phyloP scores from a whole-genome alignment of 2,888 invertebrate genomes.

The Trachelus tabidus region DNA sequence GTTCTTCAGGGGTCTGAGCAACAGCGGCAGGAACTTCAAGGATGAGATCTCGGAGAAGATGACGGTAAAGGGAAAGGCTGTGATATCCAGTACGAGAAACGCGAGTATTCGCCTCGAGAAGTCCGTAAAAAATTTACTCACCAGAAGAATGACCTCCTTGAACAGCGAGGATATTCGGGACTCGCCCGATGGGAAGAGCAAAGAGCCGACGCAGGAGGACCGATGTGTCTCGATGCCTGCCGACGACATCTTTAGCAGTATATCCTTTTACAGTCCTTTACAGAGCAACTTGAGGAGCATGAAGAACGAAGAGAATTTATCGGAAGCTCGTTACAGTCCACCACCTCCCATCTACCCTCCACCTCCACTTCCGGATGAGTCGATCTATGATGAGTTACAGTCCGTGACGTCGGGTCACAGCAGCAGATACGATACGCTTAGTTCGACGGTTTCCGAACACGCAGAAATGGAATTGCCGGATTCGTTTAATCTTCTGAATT shows the following conservation, averaged over 20 bases:
- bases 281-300: conserved; percentile 45
- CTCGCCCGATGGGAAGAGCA: conserved; percentile 22
- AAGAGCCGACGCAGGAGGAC: conserved; percentile 52
- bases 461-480: conserved; percentile 67
- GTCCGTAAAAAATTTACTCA: conserved; percentile 61
- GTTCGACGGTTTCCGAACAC: conserved; percentile 56
- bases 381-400: conserved; percentile 70
- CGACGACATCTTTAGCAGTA: conserved; percentile 73
- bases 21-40: conserved; percentile 68
- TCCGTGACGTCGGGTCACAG: conserved; percentile 62
- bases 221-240: conserved; percentile 71
- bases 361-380: conserved; percentile 71
- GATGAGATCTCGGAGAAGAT: conserved; percentile 68
- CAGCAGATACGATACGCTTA: conserved; percentile 61
- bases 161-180: conserved; percentile 35
- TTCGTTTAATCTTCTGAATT: conserved; percentile 47
- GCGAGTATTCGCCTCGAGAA: conserved; percentile 68
- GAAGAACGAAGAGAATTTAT: conserved; percentile 53
- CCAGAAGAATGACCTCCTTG: conserved; percentile 49
- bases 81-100: conserved; percentile 74
- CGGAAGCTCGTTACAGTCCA: conserved; percentile 56
- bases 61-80: conserved; percentile 69
- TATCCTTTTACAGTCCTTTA: conserved; percentile 74
- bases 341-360: conserved; percentile 73
- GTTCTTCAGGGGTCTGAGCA: conserved; percentile 50